These are phyloP conservation scores for Heliothis virescens DNA, from an alignment of 1,140 invertebrate genomes.

Conservation along the genomic window DNA sequence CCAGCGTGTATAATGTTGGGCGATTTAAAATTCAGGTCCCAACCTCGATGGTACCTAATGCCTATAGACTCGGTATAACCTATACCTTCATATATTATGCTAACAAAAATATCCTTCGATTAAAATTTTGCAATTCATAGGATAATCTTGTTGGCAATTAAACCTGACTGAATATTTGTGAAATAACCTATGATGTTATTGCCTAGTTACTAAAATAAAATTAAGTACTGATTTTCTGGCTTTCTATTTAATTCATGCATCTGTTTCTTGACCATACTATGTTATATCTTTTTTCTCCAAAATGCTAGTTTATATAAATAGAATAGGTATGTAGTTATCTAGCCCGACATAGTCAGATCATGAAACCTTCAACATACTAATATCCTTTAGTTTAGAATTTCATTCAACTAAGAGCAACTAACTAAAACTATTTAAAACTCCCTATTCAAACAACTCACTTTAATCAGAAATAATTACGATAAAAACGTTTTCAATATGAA, in stretches of 20 bases:
- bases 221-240: no score
- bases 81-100: not conserved
- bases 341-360: no score
- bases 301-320: no score
- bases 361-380: no score
- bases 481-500: not conserved
- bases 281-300: no score
- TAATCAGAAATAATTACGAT: conserved; percentile 19
- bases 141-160: no score
- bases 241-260: no score
- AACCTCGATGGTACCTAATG: not conserved
- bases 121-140: not conserved
- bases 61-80: not conserved
- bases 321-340: no score
- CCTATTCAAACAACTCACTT: conserved; percentile 1
- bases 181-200: no score
- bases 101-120: not conserved
- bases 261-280: no score
- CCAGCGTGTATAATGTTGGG: not conserved
- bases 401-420: not conserved
- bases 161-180: no score
- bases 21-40: conserved; percentile 15
- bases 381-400: not conserved
- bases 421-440: not conserved
- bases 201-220: no score